Base-by-base conservation (phyloP, 2,113 vertebrate genomes). In the Parus major region DNA sequence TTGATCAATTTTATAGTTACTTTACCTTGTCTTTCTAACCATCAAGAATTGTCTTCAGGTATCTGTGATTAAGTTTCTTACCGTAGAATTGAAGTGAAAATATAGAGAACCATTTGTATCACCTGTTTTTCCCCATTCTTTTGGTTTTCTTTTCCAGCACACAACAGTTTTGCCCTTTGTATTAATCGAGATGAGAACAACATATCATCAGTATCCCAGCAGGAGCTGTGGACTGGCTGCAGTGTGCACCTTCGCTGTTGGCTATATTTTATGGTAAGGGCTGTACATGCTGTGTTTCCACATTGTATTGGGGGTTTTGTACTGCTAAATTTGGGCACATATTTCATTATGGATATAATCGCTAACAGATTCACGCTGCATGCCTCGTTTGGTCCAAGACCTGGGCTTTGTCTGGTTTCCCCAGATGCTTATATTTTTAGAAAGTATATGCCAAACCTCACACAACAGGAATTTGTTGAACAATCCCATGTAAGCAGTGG, bases 161-260 rank as follows among this genome's bases (percentile, higher is more conserved):
- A 99, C 99, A 50, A 99, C 99, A 11, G 99, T 99, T 68, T 98
- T 99, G 66, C 99, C 99, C 75, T 99, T 99, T 98, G 98, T 99
- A 98, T 98, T 99, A 97, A 99, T 99, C 72, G 99, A 99, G 98
- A 99, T 99, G 99, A 98, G 99, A 98, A 99, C 99, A 94, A 99
- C 99, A 89, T 98, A 98, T 97, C 99, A 99, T 94, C 98, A 98
- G 56, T 99, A 99, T 96, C 99, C 99, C 97, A 99, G 99, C 97
- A 99, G 99, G 98, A 95, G 87, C 82, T 98, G 98, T 39, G 99
- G 99, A 52, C 97, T 99, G 93, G 94, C 97, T 25, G 99, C 99
- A 33, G 98, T 99, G 61, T 99, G 98, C 96, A 97, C 96, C 98
- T 99, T 99, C 76, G 98, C 98, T n/a, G 87, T 99, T 78, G 98